Percentiles rank a stretch among this genome's conserved stretches.
These are phyloP conservation scores for Esperia sulphurella DNA, from an alignment of 2,888 invertebrate species.

Conservation along the genomic window DNA sequence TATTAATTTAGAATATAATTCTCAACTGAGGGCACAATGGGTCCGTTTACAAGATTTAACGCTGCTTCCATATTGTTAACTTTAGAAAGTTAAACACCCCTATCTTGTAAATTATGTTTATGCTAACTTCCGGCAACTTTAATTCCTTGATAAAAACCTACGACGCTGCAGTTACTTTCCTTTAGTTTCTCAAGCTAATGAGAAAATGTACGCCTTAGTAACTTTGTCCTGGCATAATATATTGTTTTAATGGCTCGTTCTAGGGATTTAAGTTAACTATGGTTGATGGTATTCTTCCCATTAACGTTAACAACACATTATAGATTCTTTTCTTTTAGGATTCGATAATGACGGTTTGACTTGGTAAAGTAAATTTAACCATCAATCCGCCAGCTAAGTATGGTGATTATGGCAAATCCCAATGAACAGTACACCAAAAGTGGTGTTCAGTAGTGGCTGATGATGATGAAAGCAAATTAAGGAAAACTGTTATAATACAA, in stretches of 20 bases:
- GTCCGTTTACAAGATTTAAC: background rate
- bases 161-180: conserved; percentile 32
- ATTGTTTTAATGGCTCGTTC: conserved; percentile 45
- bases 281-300: conserved; percentile 14
- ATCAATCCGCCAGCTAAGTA: too few species aligned
- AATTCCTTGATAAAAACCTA: conserved; percentile 31
- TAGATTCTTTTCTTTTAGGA: background rate
- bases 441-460: too few species aligned
- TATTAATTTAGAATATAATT: too few species aligned
- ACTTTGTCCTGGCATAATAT: conserved; percentile 44
- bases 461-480: too few species aligned
- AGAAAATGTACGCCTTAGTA: conserved; percentile 55
- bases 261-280: conserved; percentile 11
- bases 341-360: too few species aligned
- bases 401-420: too few species aligned
- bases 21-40: too few species aligned
- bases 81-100: background rate
- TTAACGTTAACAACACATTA: background rate
- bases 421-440: too few species aligned
- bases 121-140: conserved; percentile 11
- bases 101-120: background rate
- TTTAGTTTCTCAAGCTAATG: conserved; percentile 51
- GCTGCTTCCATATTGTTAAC: background rate
- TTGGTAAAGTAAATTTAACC: too few species aligned
- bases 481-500: too few species aligned